These are phyloP conservation scores for Pammene fasciana DNA, from an alignment of 2,888 invertebrate species.

Conservation along the genomic window DNA sequence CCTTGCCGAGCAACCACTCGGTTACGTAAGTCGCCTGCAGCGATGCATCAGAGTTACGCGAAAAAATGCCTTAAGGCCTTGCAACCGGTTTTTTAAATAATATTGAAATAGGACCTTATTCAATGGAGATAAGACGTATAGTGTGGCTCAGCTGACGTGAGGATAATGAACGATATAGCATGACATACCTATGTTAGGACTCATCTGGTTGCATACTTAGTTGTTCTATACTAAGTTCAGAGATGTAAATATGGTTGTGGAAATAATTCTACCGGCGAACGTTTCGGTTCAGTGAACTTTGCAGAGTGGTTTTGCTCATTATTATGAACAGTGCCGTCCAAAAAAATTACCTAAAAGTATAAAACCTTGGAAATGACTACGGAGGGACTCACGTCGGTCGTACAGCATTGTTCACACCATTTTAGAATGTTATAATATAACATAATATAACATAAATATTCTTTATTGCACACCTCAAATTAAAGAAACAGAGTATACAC, in stretches of 20 bases:
- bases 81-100: slow-evolving; percentile 7
- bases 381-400: background rate
- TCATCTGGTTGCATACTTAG: slow-evolving; percentile 27
- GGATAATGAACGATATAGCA: slow-evolving; percentile 21
- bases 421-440: background rate
- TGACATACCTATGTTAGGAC: slow-evolving; percentile 17
- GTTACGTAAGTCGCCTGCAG: slow-evolving; percentile 41
- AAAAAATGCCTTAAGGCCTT: slow-evolving; percentile 6
- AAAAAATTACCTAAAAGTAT: slow-evolving; percentile 3
- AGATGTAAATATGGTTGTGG: background rate
- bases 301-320: slow-evolving; percentile 10
- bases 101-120: background rate
- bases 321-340: background rate
- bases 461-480: too few species aligned
- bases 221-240: background rate
- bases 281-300: background rate
- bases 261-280: slow-evolving; percentile 3
- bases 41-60: slow-evolving; percentile 29
- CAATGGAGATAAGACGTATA: background rate
- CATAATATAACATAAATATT: too few species aligned
- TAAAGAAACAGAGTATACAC: too few species aligned
- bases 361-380: slow-evolving; percentile 12
- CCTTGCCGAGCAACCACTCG: slow-evolving; percentile 30
- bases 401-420: background rate
- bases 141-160: slow-evolving; percentile 24